Evolutionary conservation across 2,888 invertebrate species (phyloP).

Genomic region (Ochlodes sylvanus): DNA sequence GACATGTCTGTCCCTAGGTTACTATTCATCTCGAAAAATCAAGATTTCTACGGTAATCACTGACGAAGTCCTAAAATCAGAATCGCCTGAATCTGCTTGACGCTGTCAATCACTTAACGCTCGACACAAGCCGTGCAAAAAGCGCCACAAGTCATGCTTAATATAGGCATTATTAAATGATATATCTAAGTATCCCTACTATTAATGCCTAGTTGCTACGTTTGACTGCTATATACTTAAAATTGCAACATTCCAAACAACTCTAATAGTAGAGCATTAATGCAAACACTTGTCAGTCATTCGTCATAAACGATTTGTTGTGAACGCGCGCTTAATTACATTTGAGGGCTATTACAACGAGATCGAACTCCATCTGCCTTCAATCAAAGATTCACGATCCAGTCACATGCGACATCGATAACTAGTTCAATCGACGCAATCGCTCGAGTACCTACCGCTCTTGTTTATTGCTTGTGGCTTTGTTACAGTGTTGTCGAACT

Average conservation of each 20-base stretch:
- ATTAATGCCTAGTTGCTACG: too few species aligned
- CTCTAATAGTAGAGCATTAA: neutral
- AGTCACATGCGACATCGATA: slow-evolving; percentile 21
- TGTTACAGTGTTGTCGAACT: neutral
- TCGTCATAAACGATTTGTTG: slow-evolving; percentile 17
- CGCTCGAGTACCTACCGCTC: slow-evolving; percentile 7
- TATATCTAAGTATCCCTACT: too few species aligned
- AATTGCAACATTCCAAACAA: neutral
- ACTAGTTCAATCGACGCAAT: slow-evolving; percentile 23
- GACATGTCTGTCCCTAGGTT: too few species aligned
- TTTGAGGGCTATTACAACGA: slow-evolving; percentile 19
- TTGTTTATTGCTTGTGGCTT: neutral
- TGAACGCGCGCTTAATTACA: slow-evolving; percentile 17
- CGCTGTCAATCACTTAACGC: too few species aligned
- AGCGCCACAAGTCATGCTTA: too few species aligned
- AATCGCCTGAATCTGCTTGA: too few species aligned
- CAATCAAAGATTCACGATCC: slow-evolving; percentile 25
- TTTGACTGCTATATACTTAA: too few species aligned
- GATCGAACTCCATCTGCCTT: slow-evolving; percentile 22
- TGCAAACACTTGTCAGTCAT: neutral
- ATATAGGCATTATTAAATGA: too few species aligned
- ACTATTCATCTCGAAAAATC: too few species aligned
- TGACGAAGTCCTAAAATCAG: too few species aligned
- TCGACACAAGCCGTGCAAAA: too few species aligned
- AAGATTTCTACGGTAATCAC: too few species aligned